Conservation (phyloP, 1,140 invertebrate species). For the Trichonephila inaurata region DNA sequence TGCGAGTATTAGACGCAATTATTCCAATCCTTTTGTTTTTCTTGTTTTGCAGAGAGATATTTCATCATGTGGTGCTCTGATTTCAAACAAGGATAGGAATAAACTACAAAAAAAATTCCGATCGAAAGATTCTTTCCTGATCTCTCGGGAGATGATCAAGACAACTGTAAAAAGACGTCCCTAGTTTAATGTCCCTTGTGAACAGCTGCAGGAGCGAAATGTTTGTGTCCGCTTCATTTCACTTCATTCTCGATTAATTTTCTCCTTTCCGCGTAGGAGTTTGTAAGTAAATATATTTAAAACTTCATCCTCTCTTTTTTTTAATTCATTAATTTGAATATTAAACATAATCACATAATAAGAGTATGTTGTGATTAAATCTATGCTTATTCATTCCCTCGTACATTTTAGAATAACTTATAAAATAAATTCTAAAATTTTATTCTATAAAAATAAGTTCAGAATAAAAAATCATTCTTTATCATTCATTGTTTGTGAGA, state of each 20-base stretch:
- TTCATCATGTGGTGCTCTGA: neutral
- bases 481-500: too few relatives aligned
- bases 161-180: conserved; percentile 25
- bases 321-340: neutral
- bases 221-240: conserved; percentile 22
- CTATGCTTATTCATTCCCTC: too few relatives aligned
- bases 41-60: neutral
- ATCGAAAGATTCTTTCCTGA: neutral
- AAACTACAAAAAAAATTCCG: neutral
- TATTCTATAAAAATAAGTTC: too few relatives aligned
- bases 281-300: neutral
- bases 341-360: neutral
- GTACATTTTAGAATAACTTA: too few relatives aligned
- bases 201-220: neutral
- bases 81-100: neutral
- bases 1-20: neutral
- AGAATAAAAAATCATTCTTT: too few relatives aligned
- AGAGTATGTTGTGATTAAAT: too few relatives aligned
- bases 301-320: neutral
- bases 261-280: neutral
- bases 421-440: too few relatives aligned
- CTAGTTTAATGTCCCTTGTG: neutral
- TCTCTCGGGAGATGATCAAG: neutral
- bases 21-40: neutral
- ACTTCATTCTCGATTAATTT: neutral